Base-by-base conservation (phyloP, 2,888 invertebrate genomes). In the Thymelicus sylvestris region DNA sequence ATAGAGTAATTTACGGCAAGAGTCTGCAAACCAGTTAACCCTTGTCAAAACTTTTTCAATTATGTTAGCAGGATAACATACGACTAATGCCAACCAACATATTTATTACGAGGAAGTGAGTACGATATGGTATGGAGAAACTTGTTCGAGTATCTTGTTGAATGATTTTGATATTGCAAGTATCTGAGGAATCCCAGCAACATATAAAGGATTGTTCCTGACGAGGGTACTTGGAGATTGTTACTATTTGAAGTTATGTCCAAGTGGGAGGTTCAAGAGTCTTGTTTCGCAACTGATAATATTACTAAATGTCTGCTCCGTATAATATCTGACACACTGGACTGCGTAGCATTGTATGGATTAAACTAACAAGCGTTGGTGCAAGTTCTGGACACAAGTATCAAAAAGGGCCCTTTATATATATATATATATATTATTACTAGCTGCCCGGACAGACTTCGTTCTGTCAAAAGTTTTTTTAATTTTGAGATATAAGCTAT, bases 41-140 rank as follows among this genome's bases (percentile, higher is more conserved):
- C 87, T 80, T 86, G 90, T 89, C 90, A 85, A 80, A 91, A 91
- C 85, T 92, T 92, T 92, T 92, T 92, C 92, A 92, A 92, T 92
- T 91, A 92, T 83, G 84, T 81, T 79, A 78, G 72, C 82, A 77
- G 79, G 85, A 88, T 89, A 89, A 85, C 86, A 80, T 83, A 79
- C 83, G 83, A 81, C 80, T 80, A 83, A 82, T 80, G 78, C 78
- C 78, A 75, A 77, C 77, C 82, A 84, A 86, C 85, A 86, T 90
- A 88, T 90, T 90, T 88, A 88, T 85, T 85, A 82, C 81, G 76
- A 76, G 78, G 81, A 86, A 86, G 82, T 86, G 61, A 72, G 73
- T 68, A 72, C 71, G 66, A 7, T 19, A 8, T 61, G 13, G 38
- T 38, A 59, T 39, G 38, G 38, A 12, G 55, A 19, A 67, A 69